These are phyloP conservation scores for Ectemnius cavifrons DNA, from an alignment of 2,888 invertebrate species.

Conservation along the genomic window DNA sequence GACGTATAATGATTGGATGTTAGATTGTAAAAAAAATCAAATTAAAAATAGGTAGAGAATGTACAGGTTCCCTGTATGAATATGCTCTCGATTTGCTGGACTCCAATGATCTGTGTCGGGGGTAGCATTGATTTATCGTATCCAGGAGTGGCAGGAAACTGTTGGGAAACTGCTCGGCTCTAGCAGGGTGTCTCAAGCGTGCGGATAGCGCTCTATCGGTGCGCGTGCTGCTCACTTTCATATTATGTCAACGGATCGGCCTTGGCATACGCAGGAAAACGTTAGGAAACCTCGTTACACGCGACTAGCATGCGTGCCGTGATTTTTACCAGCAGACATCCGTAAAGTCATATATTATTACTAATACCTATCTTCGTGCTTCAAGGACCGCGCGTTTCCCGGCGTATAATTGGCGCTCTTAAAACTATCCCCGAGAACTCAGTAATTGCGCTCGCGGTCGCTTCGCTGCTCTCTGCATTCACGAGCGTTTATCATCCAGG, in stretches of 20 bases:
- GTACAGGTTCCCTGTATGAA: too few species aligned
- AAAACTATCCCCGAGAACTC: constrained; percentile 26
- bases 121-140: too few species aligned
- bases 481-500: constrained; percentile 15
- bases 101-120: too few species aligned
- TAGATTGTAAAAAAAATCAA: too few species aligned
- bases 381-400: constrained; percentile 6
- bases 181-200: constrained; percentile 23
- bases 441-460: constrained; percentile 35
- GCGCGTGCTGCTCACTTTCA: constrained; percentile 41
- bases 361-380: constrained; percentile 32
- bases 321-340: constrained; percentile 30
- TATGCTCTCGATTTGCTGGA: too few species aligned
- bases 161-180: constrained; percentile 4
- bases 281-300: constrained; percentile 39
- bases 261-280: constrained; percentile 53
- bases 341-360: constrained; percentile 32
- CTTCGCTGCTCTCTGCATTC: constrained; percentile 25
- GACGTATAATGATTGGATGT: too few species aligned
- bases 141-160: not conserved
- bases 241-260: constrained; percentile 48
- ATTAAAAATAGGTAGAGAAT: too few species aligned
- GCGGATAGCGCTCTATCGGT: constrained; percentile 14
- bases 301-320: constrained; percentile 33
- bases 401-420: constrained; percentile 34